phyloP scores from a whole-genome alignment of 2,888 invertebrate species.

The Cheilosia vulpina region DNA sequence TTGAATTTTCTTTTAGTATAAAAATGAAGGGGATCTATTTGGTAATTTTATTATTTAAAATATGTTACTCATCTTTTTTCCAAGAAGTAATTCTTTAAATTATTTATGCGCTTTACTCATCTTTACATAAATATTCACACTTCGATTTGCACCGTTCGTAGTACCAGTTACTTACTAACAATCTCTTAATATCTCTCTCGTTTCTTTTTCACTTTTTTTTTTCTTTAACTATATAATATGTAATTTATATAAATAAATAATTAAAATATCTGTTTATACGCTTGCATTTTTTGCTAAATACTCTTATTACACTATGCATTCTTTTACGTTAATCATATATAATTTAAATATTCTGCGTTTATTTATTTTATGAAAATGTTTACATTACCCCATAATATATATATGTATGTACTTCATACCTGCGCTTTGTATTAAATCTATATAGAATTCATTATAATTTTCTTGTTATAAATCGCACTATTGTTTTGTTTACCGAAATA shows the following conservation, averaged over 20 bases:
- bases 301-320: conserved; percentile 35
- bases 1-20: conserved; percentile 62
- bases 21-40: conserved; percentile 61
- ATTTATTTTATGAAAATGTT: conserved; percentile 39
- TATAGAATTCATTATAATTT: conserved; percentile 23
- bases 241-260: conserved; percentile 60
- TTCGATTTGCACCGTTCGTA: conserved; percentile 64
- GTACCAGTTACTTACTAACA: conserved; percentile 69
- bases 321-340: conserved; percentile 33
- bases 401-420: conserved; percentile 31
- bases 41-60: conserved; percentile 56
- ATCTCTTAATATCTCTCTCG: conserved; percentile 71
- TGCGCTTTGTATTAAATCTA: conserved; percentile 36
- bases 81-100: conserved; percentile 17
- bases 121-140: conserved; percentile 64
- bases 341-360: conserved; percentile 30
- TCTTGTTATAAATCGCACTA: conserved; percentile 42
- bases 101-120: conserved; percentile 39
- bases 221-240: conserved; percentile 35
- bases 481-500: conserved; percentile 31
- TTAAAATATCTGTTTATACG: conserved; percentile 42
- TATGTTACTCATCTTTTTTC: conserved; percentile 28
- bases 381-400: conserved; percentile 47
- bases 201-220: conserved; percentile 34
- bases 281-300: conserved; percentile 41